Base-by-base conservation (phyloP, 2,797 vertebrate species). In the Hephaestus fuliginosus region DNA sequence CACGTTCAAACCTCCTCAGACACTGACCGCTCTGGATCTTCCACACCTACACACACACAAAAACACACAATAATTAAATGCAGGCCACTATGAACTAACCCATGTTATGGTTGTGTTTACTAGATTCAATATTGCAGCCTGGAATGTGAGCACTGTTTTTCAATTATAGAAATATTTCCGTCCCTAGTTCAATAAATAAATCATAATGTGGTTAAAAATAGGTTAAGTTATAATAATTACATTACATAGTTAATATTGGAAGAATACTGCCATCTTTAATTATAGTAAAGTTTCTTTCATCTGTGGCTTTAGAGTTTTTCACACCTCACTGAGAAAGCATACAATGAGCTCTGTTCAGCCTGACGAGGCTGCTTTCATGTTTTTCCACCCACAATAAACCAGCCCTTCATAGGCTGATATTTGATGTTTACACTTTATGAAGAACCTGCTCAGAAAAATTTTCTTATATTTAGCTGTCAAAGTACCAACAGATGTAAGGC, bases 1-100 rank as follows among this genome's bases (percentile, higher is more conserved):
- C 98, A 0, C 98, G 96, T 86, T 99, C 98, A 66, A 98, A 99
- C 81, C 98, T 94, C 80, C 98, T 94, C 91, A 99, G 92, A 90
- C 98, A 99, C 86, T 99, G 98, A 41, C 98, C 98, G 0, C 98
- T 99, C 94, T 99, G 98, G 90, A 99, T 99, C 92, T 99, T 99
- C 98, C 98, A 99, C 1, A 99, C 98, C 98, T 99, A 39, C n/a
- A 89, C 8, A 30, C 18, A 67, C 52, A 53, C 41, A 89, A 1
- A 68, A 1, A 78, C n/a, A 76, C 2, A n/a, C n/a, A n/a, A n/a
- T n/a, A n/a, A n/a, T n/a, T n/a, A 25, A 25, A 25, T 25, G 25
- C 25, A 25, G 25, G 25, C 25, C 1, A 25, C 25, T 25, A 25
- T 25, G 25, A 25, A 25, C 25, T 25, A 25, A 25, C 25, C 2